Base-by-base conservation (phyloP, 2,888 invertebrate species). In the Thyatira batis region DNA sequence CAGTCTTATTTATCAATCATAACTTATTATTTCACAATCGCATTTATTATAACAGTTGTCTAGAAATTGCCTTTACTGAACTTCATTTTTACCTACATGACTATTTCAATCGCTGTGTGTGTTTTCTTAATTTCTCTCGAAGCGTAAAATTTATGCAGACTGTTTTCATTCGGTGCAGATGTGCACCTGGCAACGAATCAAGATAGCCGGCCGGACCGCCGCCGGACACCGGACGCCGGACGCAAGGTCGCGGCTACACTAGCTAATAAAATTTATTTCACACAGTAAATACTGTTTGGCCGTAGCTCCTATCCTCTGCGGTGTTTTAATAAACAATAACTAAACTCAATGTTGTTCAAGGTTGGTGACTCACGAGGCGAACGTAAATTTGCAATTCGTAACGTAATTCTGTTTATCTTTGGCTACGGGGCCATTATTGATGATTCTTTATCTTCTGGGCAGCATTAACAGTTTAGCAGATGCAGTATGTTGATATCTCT, bases 181-280 rank as follows among this genome's bases (percentile, higher is more conserved):
- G 66, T 63, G 66, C 64, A 73, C 62, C 78, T 86, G 86, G 86
- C 86, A 82, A 58, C 50, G 64, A 57, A 67, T 80, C 85, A 84
- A 82, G 59, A 62, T 56, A 21, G 33, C 25, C 30, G 43, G 59
- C 54, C 58, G 60, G 60, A 57, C n/a, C n/a, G n/a, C n/a, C 60
- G 55, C 45, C 25, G 45, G 11, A 54, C 62, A n/a, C n/a, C n/a
- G 64, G 58, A 51, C 58, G 56, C 48, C 45, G 55, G 57, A 65
- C 67, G 69, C 84, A 85, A 86, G 88, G 87, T 85, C 85, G 80
- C 60, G 70, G 78, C 70, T 75, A 75, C 67, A 59, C 71, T 68
- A 65, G 63, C 69, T 64, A 70, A 78, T 78, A 75, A 75, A 73
- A 74, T 71, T 54, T 67, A 69, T 67, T 67, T 54, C 61, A 52